phyloP scores from a whole-genome alignment of 2,797 vertebrate genomes.

The Microcaecilia unicolor region DNA sequence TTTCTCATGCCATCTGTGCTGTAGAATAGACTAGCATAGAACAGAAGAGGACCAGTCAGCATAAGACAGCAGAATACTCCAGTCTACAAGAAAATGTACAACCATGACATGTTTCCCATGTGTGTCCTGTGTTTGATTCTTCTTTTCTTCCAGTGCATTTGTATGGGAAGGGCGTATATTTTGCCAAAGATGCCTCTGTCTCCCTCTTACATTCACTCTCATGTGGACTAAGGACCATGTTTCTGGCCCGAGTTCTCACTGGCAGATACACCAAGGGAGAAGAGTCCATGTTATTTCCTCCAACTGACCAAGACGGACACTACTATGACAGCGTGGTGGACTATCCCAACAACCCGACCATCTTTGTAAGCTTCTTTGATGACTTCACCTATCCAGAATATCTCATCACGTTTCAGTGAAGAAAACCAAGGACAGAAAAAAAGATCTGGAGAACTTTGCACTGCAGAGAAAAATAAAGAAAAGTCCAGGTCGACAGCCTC shows the following conservation, averaged over 20 bases:
- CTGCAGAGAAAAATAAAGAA: too few relatives aligned
- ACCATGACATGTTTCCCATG: too few relatives aligned
- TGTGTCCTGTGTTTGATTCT: too few relatives aligned
- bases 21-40: too few relatives aligned
- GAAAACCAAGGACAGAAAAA: too few relatives aligned
- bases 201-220: neutral
- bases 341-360: neutral
- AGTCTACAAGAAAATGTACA: neutral
- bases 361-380: neutral
- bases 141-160: neutral
- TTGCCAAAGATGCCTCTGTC: neutral
- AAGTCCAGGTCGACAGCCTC: too few relatives aligned
- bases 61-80: neutral
- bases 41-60: neutral
- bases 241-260: neutral
- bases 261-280: neutral
- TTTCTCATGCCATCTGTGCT: too few relatives aligned
- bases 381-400: neutral
- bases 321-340: neutral
- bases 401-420: neutral
- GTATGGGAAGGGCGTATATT: neutral
- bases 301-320: neutral
- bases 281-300: neutral
- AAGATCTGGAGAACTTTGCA: too few relatives aligned
- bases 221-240: neutral